Percentiles rank a stretch among this genome's conserved stretches.
Evolutionary conservation across 1,140 invertebrate species (phyloP).

Genomic region (Anthonomus grandis): DNA sequence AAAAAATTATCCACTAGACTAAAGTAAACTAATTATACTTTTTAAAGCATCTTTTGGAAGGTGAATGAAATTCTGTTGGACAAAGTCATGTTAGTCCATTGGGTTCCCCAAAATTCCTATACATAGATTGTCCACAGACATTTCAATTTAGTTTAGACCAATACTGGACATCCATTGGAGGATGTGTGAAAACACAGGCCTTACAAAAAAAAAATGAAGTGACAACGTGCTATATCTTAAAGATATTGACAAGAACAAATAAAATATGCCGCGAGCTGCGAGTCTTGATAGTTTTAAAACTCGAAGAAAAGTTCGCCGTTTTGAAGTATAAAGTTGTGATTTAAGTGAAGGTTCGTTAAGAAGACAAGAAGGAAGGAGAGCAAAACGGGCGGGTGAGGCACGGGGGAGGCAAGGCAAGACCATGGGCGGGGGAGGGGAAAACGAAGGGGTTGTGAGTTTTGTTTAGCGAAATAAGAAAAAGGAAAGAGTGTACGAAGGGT

Average conservation of each 20-base stretch:
- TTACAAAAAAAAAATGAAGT: conserved; percentile 14
- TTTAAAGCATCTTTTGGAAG: too few species aligned
- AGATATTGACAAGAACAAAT: conserved; percentile 18
- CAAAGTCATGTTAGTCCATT: too few species aligned
- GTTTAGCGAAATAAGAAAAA: conserved; percentile 39
- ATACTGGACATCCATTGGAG: too few species aligned
- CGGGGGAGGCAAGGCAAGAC: conserved; percentile 14
- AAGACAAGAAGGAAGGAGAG: conserved; percentile 8
- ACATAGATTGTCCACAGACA: too few species aligned
- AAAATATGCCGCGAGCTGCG: conserved; percentile 20
- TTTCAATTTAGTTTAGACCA: too few species aligned
- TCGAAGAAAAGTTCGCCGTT: conserved; percentile 21
- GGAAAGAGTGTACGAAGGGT: conserved; percentile 37
- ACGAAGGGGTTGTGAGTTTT: conserved; percentile 35
- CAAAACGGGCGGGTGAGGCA: conserved; percentile 19
- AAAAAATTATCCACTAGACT: too few species aligned
- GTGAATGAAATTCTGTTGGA: too few species aligned
- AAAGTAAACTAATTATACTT: too few species aligned
- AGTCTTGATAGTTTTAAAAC: conserved; percentile 26
- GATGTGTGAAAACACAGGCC: too few species aligned
- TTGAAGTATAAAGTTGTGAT: conserved; percentile 31
- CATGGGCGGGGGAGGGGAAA: background rate
- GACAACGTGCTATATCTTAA: conserved; percentile 15
- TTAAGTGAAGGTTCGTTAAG: conserved; percentile 29
- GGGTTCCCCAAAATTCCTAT: too few species aligned